Base-by-base conservation (phyloP, 2,797 vertebrate species). In the Acanthurus tractus region DNA sequence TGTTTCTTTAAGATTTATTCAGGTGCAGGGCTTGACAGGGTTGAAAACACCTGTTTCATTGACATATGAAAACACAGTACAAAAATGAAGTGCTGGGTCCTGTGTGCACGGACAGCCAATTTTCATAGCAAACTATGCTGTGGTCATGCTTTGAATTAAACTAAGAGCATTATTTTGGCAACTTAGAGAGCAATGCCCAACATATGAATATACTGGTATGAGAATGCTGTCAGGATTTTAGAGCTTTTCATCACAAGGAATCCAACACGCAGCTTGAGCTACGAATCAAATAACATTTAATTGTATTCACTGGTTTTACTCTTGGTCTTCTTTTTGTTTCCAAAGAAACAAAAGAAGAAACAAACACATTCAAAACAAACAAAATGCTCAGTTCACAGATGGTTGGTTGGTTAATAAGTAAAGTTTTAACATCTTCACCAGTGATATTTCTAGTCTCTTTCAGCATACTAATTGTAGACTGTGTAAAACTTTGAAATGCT, bases 131-230 rank as follows among this genome's bases (percentile, higher is more conserved):
- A 49, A 63, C 50, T 20, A 18, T 18, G 15, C 38, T 68, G 34
- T 63, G 59, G 23, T 73, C 56, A 80, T 57, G 36, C 68, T 74
- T 71, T 75, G 38, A 73, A 40, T 66, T 76, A 11, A 68, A 4
- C 54, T 44, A 25, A 50, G 25, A 23, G 62, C 53, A 57, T 55
- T 34, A 62, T 40, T 9, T 53, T 40, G 34, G 42, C 58, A 73
- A 42, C 50, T 49, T 71, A 49, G 14, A 50, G 10, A 46, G n/a
- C 6, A 23, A 59, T 46, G 15, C 38, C 10, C 3, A 9, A 40
- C 38, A 40, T 9, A 40, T 40, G 38, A 12, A 40, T 9, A 40
- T 10, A 40, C 11, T 40, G 10, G 38, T 67, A 56, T 66, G 53
- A 54, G 36, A 40, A 36, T 72, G 42, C n/a, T 38, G 63, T 42